Evolutionary conservation across 1,140 invertebrate species (phyloP).

Genomic region (Ceratitis capitata): DNA sequence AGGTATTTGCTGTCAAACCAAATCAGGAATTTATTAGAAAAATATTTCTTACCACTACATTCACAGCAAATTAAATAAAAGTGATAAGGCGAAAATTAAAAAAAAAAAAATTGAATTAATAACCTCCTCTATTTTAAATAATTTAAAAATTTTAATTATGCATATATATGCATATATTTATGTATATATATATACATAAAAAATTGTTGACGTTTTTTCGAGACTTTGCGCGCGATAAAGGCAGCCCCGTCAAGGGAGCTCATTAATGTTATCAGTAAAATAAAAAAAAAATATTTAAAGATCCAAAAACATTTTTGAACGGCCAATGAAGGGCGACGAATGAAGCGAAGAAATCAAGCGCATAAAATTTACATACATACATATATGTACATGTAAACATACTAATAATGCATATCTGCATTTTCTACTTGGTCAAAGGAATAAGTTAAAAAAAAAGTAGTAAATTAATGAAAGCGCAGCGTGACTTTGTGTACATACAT

Average conservation of each 20-base stretch:
- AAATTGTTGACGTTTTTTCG: background rate
- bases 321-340: background rate
- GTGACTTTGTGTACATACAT: background rate
- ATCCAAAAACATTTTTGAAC: background rate
- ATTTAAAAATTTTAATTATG: no score
- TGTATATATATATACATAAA: background rate
- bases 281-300: background rate
- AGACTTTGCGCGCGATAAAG: background rate
- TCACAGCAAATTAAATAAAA: no score
- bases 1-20: no score
- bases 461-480: background rate
- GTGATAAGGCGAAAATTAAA: no score
- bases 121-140: no score
- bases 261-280: background rate
- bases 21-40: no score
- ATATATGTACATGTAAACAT: background rate
- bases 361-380: background rate
- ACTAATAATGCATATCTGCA: background rate
- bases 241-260: background rate
- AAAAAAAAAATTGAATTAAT: no score
- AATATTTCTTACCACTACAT: no score
- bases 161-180: background rate
- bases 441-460: background rate
- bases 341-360: background rate
- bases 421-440: background rate